These are phyloP conservation scores for Leptinotarsa lineolata DNA, from an alignment of 1,140 invertebrate species.

Conservation along the genomic window DNA sequence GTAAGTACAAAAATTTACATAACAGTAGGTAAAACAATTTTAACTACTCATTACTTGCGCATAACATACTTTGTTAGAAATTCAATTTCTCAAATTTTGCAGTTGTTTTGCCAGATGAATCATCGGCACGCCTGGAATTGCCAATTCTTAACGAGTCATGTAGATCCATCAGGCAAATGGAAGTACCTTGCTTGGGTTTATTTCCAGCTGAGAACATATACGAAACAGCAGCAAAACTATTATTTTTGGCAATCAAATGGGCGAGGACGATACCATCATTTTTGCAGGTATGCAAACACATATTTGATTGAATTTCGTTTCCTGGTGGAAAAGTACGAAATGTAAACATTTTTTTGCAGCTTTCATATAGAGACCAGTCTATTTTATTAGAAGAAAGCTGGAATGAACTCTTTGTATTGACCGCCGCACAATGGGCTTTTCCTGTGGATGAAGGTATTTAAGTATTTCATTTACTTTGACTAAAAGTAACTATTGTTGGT, in stretches of 20 bases:
- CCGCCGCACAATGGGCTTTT: conserved; percentile 78
- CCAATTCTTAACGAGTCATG: conserved; percentile 45
- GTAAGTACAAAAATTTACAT: not conserved
- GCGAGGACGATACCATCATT: conserved; percentile 76
- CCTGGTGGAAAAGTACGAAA: no score
- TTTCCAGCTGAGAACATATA: conserved; percentile 67
- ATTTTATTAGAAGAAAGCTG: conserved; percentile 77
- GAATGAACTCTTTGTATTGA: conserved; percentile 84
- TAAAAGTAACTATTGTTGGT: no score
- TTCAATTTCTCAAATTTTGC: not conserved
- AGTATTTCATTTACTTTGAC: no score
- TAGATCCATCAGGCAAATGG: conserved; percentile 39
- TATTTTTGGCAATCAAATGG: conserved; percentile 79
- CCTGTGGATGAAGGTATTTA: conserved; percentile 71
- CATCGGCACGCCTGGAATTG: conserved; percentile 43
- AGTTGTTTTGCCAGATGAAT: conserved; percentile 18
- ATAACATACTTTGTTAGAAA: not conserved
- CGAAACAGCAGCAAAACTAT: conserved; percentile 76
- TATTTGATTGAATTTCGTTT: no score
- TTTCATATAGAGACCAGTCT: conserved; percentile 73
- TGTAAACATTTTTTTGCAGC: conserved; percentile 53
- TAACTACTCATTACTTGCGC: no score
- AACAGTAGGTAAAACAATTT: no score
- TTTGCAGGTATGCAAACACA: conserved; percentile 58
- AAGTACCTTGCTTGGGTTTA: conserved; percentile 52